phyloP scores from a whole-genome alignment of 2,797 vertebrate genomes.

The Tympanoctomys barrerae region DNA sequence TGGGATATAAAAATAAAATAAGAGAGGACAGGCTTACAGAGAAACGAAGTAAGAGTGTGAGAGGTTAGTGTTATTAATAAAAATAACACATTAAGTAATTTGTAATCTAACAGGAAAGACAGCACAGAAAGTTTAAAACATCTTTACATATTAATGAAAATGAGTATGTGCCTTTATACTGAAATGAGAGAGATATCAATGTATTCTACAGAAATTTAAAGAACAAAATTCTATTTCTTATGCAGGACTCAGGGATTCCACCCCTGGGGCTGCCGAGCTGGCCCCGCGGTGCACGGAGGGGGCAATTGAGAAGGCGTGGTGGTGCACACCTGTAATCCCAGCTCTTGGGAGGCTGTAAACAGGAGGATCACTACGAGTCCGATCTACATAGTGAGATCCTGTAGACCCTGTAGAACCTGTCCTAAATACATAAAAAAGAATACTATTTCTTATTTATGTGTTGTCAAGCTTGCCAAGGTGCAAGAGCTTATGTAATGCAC shows the following conservation, averaged over 20 bases:
- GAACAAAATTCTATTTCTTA: neutral
- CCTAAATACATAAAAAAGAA: too few species aligned
- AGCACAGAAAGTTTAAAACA: conserved; percentile 28
- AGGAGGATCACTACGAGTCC: too few species aligned
- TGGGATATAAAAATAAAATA: neutral
- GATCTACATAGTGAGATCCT: too few species aligned
- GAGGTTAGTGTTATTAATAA: neutral
- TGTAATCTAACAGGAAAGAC: neutral
- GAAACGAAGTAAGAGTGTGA: neutral
- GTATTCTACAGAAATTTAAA: neutral
- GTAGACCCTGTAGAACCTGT: too few species aligned
- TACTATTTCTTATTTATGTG: neutral
- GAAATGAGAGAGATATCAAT: neutral
- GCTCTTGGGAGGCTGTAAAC: too few species aligned
- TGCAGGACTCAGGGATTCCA: too few species aligned
- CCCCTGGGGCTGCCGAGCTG: too few species aligned
- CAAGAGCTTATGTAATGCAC: too few species aligned
- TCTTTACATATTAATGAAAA: conserved; percentile 22
- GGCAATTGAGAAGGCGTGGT: too few species aligned
- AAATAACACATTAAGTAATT: conserved; percentile 38
- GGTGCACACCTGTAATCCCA: too few species aligned
- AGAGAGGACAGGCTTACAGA: neutral
- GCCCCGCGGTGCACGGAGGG: too few species aligned
- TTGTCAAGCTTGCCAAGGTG: neutral
- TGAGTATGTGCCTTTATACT: neutral